Base-by-base conservation (phyloP, 2,888 invertebrate genomes). In the Cosmorhoe ocellata region DNA sequence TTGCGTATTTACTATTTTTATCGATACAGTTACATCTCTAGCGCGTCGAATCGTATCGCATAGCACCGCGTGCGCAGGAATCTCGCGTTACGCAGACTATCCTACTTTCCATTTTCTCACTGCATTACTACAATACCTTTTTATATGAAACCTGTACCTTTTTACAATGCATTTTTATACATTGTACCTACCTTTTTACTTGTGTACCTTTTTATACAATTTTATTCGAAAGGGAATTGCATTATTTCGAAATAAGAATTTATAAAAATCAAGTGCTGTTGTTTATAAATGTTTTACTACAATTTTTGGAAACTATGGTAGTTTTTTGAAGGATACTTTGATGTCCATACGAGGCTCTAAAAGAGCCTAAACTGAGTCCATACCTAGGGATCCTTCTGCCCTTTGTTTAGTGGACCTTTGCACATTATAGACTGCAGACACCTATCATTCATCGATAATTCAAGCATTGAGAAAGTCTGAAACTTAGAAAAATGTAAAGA, bases 61-160 rank as follows among this genome's bases (percentile, higher is more conserved):
- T 83, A 79, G 79, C 81, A 64, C 67, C 76, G 81, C 81, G 81
- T 80, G 81, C 80, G 70, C 71, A 66, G 71, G 79, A 76, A 78
- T 78, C 83, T 83, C 71, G 83, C 79, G 81, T 87, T 85, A 87
- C 86, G 83, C 84, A 73, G 74, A 70, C 67, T 60, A 76, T 76
- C 63, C 75, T 72, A 82, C 83, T 87, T 84, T 84, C 84, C 79
- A 76, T 85, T 87, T 87, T 82, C 82, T 81, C 75, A 67, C 75
- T 61, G 66, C 65, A 79, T 79, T 69, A 74, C 74, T 71, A 74
- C 77, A 78, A 80, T 75, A 69, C 71, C 66, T 79, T 77, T 76
- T 76, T 79, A 71, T 56, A 56, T 27, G 41, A 38, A 43, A 42
- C 34, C 41, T 38, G 40, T 34, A 45, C 12, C 40, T 51, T 51